A percentile compares a stretch with the other conserved stretches of the same genome.
These are phyloP conservation scores for Ctenosaura bakeri DNA, from an alignment of 2,797 vertebrate genomes.

Conservation along the genomic window DNA sequence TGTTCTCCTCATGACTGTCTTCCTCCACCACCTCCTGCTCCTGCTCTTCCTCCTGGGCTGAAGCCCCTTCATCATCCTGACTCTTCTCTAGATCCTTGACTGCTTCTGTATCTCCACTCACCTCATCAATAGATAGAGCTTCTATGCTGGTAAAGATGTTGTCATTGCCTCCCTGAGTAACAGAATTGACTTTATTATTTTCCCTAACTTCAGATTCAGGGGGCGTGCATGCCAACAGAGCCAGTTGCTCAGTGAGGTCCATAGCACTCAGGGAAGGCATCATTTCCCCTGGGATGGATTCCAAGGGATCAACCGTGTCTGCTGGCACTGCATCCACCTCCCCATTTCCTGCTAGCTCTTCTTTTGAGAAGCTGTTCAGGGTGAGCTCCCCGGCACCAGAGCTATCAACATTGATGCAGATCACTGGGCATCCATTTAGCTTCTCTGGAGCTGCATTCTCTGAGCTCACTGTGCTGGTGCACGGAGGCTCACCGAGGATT, in stretches of 20 bases:
- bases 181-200: slow-evolving; percentile 62
- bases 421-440: slow-evolving; percentile 74
- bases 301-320: slow-evolving; percentile 72
- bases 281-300: slow-evolving; percentile 75
- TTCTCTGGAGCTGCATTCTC: slow-evolving; percentile 83
- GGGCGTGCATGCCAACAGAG: slow-evolving; percentile 63
- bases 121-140: slow-evolving; percentile 66
- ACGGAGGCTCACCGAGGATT: slow-evolving; percentile 71
- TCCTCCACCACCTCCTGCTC: slow-evolving; percentile 64
- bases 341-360: slow-evolving; percentile 71
- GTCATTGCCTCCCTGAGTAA: slow-evolving; percentile 63
- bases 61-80: slow-evolving; percentile 73
- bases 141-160: slow-evolving; percentile 52
- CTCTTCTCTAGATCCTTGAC: slow-evolving; percentile 74
- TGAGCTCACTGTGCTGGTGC: slow-evolving; percentile 81
- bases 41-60: slow-evolving; percentile 64
- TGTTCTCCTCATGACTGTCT: slow-evolving; percentile 69
- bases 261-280: slow-evolving; percentile 65
- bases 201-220: slow-evolving; percentile 76
- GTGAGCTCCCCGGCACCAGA: slow-evolving; percentile 72
- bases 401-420: slow-evolving; percentile 58
- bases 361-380: slow-evolving; percentile 71
- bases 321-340: slow-evolving; percentile 62
- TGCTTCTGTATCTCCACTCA: slow-evolving; percentile 55
- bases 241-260: slow-evolving; percentile 70